A percentile compares a stretch with the other conserved stretches of the same genome.
phyloP scores from a whole-genome alignment of 2,113 vertebrate species.

The Boulengeromyrus knoepffleri region DNA sequence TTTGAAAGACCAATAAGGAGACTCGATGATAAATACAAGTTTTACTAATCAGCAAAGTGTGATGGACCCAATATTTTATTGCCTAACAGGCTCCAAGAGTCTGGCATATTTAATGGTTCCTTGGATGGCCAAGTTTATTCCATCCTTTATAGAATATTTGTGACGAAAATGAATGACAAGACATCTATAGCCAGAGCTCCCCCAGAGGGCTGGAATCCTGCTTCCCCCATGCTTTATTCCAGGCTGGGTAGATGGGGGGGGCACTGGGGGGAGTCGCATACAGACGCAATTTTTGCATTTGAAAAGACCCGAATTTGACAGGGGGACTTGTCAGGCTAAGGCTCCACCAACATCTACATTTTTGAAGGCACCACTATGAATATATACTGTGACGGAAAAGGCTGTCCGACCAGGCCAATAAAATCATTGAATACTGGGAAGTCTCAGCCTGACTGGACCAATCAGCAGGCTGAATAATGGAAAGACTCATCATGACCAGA shows the following conservation, averaged over 20 bases:
- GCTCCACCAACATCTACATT: background rate
- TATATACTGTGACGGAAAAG: background rate
- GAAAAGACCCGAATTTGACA: background rate
- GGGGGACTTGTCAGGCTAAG: background rate
- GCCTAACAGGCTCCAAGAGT: background rate
- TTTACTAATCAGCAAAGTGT: background rate
- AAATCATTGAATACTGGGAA: background rate
- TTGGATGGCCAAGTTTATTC: background rate
- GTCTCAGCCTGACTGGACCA: background rate
- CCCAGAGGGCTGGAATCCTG: background rate
- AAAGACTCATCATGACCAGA: background rate
- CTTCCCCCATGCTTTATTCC: background rate
- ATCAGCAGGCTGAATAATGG: background rate
- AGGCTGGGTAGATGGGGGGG: too few relatives aligned
- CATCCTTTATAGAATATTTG: background rate
- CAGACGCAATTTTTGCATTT: background rate
- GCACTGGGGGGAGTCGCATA: background rate
- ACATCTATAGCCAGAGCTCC: background rate
- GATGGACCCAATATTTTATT: background rate
- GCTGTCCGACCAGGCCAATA: background rate
- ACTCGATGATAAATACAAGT: background rate
- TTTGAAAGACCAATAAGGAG: background rate
- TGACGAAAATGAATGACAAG: background rate
- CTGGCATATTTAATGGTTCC: background rate
- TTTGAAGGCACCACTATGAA: background rate